Evolutionary conservation across 2,888 invertebrate genomes (phyloP).

Genomic region (Syrphus vitripennis): DNA sequence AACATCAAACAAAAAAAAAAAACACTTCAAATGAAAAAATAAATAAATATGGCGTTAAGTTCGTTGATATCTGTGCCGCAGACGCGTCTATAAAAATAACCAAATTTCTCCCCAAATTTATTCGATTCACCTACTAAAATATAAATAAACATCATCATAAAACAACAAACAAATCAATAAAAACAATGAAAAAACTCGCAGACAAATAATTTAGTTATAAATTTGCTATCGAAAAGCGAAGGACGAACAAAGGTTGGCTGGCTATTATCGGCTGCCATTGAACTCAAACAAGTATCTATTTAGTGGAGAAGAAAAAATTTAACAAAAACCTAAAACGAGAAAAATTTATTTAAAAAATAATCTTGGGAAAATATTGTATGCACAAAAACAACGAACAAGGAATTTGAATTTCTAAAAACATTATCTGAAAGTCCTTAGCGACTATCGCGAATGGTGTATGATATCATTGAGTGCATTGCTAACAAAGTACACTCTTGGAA

Average conservation of each 20-base stretch:
- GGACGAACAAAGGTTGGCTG: slow-evolving; percentile 37
- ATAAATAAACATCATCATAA: slow-evolving; percentile 17
- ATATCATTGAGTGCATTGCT: slow-evolving; percentile 80
- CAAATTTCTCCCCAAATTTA: slow-evolving; percentile 10
- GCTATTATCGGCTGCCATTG: slow-evolving; percentile 31
- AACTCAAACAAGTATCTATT: not conserved
- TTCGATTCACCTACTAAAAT: slow-evolving; percentile 29
- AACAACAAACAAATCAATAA: slow-evolving; percentile 8
- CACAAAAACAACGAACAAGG: not conserved
- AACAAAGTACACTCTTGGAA: slow-evolving; percentile 79
- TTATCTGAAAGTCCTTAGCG: slow-evolving; percentile 45
- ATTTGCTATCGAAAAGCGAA: slow-evolving; percentile 29
- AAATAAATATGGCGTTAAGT: slow-evolving; percentile 65
- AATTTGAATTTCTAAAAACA: slow-evolving; percentile 11
- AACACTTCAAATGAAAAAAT: slow-evolving; percentile 35
- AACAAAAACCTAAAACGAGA: not conserved
- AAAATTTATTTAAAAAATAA: not conserved
- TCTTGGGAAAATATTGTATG: too few relatives aligned
- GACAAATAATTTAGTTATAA: slow-evolving; percentile 10
- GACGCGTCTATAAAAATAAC: slow-evolving; percentile 61
- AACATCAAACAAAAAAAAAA: slow-evolving; percentile 5
- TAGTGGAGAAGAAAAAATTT: not conserved
- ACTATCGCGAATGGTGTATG: slow-evolving; percentile 76
- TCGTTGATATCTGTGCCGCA: slow-evolving; percentile 42
- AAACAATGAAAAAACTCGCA: slow-evolving; percentile 8